phyloP scores from a whole-genome alignment of 2,888 invertebrate species.

The Limnephilus auricula region DNA sequence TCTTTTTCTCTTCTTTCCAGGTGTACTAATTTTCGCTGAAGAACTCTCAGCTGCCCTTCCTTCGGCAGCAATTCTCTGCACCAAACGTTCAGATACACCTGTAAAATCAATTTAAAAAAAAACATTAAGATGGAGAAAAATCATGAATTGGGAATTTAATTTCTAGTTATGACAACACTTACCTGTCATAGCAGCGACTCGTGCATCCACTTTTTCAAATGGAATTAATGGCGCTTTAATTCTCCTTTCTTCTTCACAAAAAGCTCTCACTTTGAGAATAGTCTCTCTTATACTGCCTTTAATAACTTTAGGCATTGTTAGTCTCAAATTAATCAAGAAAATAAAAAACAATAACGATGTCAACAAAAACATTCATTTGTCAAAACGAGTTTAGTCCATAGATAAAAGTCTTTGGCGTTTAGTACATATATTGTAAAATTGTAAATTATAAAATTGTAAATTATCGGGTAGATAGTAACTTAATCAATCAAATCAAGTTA shows the following conservation, averaged over 20 bases:
- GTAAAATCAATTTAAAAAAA: neutral
- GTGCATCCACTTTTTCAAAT: conserved; percentile 15
- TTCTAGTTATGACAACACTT: neutral
- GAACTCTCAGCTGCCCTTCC: neutral
- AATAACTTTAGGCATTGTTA: neutral
- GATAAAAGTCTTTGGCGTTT: too few relatives aligned
- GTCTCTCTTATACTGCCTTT: neutral
- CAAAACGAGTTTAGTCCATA: neutral
- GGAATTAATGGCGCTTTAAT: neutral
- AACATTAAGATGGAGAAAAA: too few relatives aligned
- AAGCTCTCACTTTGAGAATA: too few relatives aligned
- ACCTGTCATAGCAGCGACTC: neutral
- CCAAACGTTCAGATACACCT: neutral
- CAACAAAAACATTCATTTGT: neutral
- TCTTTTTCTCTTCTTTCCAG: neutral
- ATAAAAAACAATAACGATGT: neutral
- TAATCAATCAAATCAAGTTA: too few relatives aligned
- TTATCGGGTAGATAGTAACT: too few relatives aligned
- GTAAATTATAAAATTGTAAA: too few relatives aligned
- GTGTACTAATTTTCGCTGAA: neutral
- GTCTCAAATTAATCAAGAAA: conserved; percentile 4
- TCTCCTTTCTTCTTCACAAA: neutral
- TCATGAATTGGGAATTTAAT: neutral
- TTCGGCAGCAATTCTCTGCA: neutral
- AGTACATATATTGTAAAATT: too few relatives aligned